These are phyloP conservation scores for Propithecus deckenii DNA, from an alignment of 2,797 vertebrate species.

Conservation along the genomic window DNA sequence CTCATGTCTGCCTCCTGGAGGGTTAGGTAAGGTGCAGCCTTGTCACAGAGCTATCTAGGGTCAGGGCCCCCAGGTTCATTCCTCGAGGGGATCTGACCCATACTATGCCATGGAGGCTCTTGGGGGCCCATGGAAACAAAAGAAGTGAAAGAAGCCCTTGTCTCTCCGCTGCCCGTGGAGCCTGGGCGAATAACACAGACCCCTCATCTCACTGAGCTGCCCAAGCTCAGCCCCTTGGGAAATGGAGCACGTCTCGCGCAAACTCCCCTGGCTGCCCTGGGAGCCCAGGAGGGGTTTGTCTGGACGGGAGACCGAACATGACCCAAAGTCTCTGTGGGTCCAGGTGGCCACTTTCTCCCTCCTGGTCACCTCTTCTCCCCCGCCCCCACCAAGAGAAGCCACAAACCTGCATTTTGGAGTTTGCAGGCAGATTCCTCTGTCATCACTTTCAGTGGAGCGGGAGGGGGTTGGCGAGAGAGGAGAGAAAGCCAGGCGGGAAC, in stretches of 20 bases:
- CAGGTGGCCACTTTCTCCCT: not conserved
- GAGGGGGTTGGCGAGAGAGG: not conserved
- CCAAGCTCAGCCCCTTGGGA: fast-evolving
- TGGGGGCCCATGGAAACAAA: not conserved
- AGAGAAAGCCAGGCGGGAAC: slow-evolving; percentile 30
- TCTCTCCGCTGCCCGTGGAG: not conserved
- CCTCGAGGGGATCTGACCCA: not conserved
- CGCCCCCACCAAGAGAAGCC: not conserved
- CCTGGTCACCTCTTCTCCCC: not conserved
- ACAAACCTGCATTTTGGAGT: not conserved
- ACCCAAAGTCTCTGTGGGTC: not conserved
- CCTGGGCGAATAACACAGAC: not conserved
- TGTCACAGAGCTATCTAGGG: not conserved
- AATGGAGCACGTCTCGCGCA: not conserved
- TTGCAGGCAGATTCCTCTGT: not conserved
- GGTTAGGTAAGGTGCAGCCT: not conserved
- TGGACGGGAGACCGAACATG: not conserved
- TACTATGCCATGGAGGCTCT: not conserved
- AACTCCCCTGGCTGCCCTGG: not conserved
- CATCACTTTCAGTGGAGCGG: not conserved
- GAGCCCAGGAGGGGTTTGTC: not conserved
- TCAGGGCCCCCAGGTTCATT: not conserved
- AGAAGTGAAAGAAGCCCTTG: not conserved
- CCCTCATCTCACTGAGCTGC: fast-evolving
- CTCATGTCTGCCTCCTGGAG: not conserved